These are phyloP conservation scores for Sycobia sp. DNA, from an alignment of 1,140 invertebrate genomes.

Conservation along the genomic window DNA sequence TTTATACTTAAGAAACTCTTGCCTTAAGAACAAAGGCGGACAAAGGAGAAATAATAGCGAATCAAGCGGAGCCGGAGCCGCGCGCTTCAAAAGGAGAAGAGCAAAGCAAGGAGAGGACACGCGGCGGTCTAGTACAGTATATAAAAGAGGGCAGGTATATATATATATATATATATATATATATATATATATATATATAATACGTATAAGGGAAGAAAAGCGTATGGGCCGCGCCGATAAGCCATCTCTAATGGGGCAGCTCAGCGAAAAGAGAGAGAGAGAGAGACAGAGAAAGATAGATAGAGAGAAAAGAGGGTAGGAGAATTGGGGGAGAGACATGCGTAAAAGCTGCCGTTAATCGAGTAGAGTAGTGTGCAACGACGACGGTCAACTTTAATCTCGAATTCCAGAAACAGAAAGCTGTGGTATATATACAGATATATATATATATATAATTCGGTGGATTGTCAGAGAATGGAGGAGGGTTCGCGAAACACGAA, in stretches of 20 bases:
- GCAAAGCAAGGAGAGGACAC: too few species aligned
- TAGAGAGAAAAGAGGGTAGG: conserved; percentile 14
- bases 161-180: too few species aligned
- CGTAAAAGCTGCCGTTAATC: conserved; percentile 31
- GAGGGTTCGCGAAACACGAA: conserved; percentile 33
- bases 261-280: conserved; percentile 22
- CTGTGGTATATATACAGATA: too few species aligned
- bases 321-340: conserved; percentile 20
- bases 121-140: too few species aligned
- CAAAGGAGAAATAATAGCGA: not conserved
- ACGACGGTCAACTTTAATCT: conserved; percentile 32
- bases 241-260: conserved; percentile 35
- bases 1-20: too few species aligned
- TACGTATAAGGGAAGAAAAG: not conserved
- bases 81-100: too few species aligned
- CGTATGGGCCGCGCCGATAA: conserved; percentile 29
- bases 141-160: too few species aligned
- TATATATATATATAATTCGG: conserved; percentile 28
- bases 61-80: not conserved
- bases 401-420: conserved; percentile 36
- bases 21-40: not conserved
- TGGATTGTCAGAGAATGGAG: conserved; percentile 13
- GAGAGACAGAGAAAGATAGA: conserved; percentile 35
- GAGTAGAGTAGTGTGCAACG: conserved; percentile 21
- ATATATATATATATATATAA: too few species aligned